These are phyloP conservation scores for Melanotaenia pygmaea DNA, from an alignment of 2,797 vertebrate species.

Conservation along the genomic window DNA sequence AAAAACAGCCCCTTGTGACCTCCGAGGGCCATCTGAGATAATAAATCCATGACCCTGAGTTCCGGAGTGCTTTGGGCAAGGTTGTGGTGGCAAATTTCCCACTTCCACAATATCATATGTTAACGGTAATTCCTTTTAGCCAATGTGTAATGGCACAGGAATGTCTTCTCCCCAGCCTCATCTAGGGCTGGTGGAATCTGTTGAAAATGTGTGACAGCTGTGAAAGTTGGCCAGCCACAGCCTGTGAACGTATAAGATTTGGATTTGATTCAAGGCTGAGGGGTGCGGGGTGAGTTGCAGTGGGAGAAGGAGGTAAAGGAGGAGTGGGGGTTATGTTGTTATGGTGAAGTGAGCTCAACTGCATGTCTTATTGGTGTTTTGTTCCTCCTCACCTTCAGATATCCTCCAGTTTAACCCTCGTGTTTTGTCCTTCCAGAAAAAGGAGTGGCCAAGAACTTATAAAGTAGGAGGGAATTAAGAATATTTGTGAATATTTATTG, in stretches of 20 bases:
- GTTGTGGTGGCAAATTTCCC: conserved; percentile 93
- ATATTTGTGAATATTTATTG: background rate
- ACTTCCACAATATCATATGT: conserved; percentile 98
- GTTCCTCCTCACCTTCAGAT: conserved; percentile 18
- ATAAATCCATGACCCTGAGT: conserved; percentile 90
- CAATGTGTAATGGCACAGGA: conserved; percentile 95
- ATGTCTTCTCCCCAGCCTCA: conserved; percentile 90
- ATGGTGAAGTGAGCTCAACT: conserved; percentile 47
- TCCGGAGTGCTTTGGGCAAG: conserved; percentile 94
- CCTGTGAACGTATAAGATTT: conserved; percentile 89
- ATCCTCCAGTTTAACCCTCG: conserved; percentile 2
- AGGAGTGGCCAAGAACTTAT: conserved; percentile 30
- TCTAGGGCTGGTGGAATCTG: conserved; percentile 94
- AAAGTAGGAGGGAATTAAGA: background rate
- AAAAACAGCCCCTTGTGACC: conserved; percentile 79
- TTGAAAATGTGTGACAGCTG: conserved; percentile 99
- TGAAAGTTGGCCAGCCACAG: conserved; percentile 86
- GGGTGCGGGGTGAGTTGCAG: conserved; percentile 71
- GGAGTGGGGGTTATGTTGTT: conserved; percentile 54
- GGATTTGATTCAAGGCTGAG: conserved; percentile 83
- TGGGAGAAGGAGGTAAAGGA: conserved; percentile 22
- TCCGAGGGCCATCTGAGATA: conserved; percentile 88
- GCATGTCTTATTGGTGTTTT: conserved; percentile 18
- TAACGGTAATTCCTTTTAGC: conserved; percentile 95
- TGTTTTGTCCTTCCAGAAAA: conserved; percentile 7